Evolutionary conservation across 1,140 invertebrate species (phyloP), one percentile per base, ranked within the genome.

Genomic region (Hylaeus anthracinus): DNA sequence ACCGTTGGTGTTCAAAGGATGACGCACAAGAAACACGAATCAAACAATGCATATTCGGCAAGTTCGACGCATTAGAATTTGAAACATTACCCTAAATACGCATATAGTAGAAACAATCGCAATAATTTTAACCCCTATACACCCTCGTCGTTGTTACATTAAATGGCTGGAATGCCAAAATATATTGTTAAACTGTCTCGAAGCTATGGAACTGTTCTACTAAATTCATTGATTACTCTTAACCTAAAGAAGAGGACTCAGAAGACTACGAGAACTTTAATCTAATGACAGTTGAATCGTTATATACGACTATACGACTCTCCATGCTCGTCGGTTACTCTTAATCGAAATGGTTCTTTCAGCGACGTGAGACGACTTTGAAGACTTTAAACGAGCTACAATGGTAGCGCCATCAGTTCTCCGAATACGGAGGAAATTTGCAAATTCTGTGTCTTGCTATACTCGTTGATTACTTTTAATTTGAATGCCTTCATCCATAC

Each of bases 81-180:
- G 3, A 45, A 45, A 45, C 45, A 8, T 8, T 8, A 48, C 8
- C 45, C 45, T 48, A 48, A 41, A 41, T 26, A 26, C 26, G 26
- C 26, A 26, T 26, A 12, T 9, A 55, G 3, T 8, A 53, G 3
- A 14, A 5, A 37, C 5, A 10, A 10, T 1, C 3, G 3, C 4
- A 43, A 1, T 10, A 12, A 12, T 9, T 48, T 37, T 3, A 45
- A 45, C 26, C 41, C 14, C 12, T 26, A 26, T 26, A 43, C 71
- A 9, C 3, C 12, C 15, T 39, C 10, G 14, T 56, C 56, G 3
- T 53, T 9, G 10, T 51, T 3, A 26, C 37, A 8, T 5, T 43
- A 12, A 43, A 81, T 85, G 78, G 70, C 63, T 1, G 72, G 41
- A 82, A 45, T 70, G 61, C 26, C 73, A 72, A 9, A 79, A 87